These are phyloP conservation scores for Pseudomyrmex gracilis DNA, from an alignment of 1,140 invertebrate genomes.

Conservation along the genomic window DNA sequence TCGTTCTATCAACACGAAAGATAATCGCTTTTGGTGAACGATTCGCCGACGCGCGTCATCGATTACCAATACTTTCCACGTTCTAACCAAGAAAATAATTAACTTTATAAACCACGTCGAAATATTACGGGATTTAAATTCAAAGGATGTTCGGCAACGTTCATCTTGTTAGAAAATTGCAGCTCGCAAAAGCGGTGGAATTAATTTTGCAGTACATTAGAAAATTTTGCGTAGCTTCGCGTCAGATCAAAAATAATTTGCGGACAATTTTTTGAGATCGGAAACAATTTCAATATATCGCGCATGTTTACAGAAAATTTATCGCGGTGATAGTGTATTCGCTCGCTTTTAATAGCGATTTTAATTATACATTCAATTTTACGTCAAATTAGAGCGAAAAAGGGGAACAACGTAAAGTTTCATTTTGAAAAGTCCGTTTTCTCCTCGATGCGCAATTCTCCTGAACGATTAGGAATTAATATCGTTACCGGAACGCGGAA, in stretches of 20 bases:
- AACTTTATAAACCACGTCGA: constrained; percentile 49
- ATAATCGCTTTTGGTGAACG: constrained; percentile 54
- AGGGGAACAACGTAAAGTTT: not conserved
- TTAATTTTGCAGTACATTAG: constrained; percentile 6
- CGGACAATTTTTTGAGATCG: not conserved
- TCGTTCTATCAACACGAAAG: constrained; percentile 58
- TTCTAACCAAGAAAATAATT: constrained; percentile 47
- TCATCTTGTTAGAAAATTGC: constrained; percentile 8
- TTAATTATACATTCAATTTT: not conserved
- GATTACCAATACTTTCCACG: constrained; percentile 49
- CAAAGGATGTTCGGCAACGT: not conserved
- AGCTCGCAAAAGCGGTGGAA: constrained; percentile 3
- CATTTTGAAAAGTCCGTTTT: not conserved
- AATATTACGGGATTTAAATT: constrained; percentile 32
- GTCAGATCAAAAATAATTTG: not conserved
- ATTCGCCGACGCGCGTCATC: constrained; percentile 36
- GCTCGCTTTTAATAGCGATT: not conserved
- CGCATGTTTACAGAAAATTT: not conserved
- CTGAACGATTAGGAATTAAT: not conserved
- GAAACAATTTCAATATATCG: not conserved
- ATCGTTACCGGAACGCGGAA: not conserved
- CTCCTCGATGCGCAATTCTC: not conserved
- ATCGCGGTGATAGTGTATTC: not conserved
- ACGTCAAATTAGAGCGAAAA: not conserved
- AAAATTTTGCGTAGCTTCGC: not conserved